These are phyloP conservation scores for Maniola jurtina DNA, from an alignment of 1,140 invertebrate genomes.

Conservation along the genomic window DNA sequence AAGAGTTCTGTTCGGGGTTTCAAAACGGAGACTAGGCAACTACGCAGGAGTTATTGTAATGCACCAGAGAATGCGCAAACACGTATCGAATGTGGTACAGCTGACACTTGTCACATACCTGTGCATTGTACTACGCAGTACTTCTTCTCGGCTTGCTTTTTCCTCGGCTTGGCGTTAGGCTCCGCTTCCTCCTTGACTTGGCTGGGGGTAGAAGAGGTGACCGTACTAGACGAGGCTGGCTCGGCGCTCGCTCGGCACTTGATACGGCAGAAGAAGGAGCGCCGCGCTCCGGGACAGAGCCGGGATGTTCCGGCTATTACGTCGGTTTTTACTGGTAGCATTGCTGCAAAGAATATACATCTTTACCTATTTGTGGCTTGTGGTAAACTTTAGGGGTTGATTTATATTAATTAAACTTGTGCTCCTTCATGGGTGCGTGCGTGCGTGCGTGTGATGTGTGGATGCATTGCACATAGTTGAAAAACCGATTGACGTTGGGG, in stretches of 20 bases:
- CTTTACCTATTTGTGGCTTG: background rate
- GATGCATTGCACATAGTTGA: too few species aligned
- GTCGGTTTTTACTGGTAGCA: constrained; percentile 94
- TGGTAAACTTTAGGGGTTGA: too few species aligned
- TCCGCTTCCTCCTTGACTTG: constrained; percentile 85
- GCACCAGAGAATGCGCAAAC: too few species aligned
- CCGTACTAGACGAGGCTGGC: background rate
- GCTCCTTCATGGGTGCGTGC: too few species aligned
- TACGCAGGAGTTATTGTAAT: too few species aligned
- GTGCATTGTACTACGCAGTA: constrained; percentile 74
- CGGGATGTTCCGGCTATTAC: constrained; percentile 86
- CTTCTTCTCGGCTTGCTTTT: constrained; percentile 60
- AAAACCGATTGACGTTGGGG: too few species aligned
- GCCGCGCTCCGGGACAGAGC: constrained; percentile 91
- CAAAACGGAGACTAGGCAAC: too few species aligned
- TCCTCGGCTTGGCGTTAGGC: constrained; percentile 40
- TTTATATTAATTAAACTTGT: too few species aligned
- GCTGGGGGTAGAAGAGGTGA: constrained; percentile 30
- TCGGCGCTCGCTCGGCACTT: constrained; percentile 80
- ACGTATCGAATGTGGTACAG: too few species aligned
- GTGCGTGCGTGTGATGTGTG: too few species aligned
- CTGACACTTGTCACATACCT: constrained; percentile 32
- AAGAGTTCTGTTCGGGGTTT: background rate
- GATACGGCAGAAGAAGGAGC: constrained; percentile 97
- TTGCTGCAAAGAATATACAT: constrained; percentile 80